phyloP scores from a whole-genome alignment of 1,140 invertebrate genomes.

The Bombus fervidus region DNA sequence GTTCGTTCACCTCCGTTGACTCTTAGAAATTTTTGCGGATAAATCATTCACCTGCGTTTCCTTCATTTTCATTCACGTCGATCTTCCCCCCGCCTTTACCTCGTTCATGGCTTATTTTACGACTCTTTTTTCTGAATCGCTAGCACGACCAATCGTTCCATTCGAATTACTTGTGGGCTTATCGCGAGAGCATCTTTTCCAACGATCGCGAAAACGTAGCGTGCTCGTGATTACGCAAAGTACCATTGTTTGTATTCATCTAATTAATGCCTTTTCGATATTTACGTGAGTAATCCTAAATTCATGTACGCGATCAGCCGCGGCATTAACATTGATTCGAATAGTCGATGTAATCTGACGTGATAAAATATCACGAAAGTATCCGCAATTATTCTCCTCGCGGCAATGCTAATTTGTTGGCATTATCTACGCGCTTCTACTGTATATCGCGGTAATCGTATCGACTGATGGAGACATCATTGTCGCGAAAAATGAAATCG shows the following conservation, averaged over 20 bases:
- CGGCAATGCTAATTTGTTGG: not conserved
- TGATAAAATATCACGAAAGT: not conserved
- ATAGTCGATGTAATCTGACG: not conserved
- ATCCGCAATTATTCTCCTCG: not conserved
- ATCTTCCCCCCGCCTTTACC: not conserved
- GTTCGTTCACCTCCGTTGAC: constrained; percentile 12
- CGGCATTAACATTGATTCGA: constrained; percentile 10
- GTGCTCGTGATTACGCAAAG: not conserved
- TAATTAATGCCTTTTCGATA: constrained; percentile 15
- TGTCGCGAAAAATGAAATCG: not conserved
- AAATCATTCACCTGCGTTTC: constrained; percentile 42
- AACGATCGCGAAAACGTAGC: not conserved
- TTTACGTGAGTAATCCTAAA: constrained; percentile 6
- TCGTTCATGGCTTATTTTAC: constrained; percentile 24
- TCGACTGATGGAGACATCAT: not conserved
- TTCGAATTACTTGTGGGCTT: constrained; percentile 34
- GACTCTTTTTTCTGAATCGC: constrained; percentile 20
- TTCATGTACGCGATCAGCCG: not conserved
- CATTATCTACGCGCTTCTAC: not conserved
- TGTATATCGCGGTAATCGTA: not conserved
- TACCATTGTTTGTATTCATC: constrained; percentile 3
- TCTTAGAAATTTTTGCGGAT: constrained; percentile 14
- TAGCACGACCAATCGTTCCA: constrained; percentile 1
- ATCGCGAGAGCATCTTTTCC: constrained; percentile 32
- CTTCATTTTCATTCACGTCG: constrained; percentile 51